Evolutionary conservation across 1,140 invertebrate species (phyloP), one percentile per base, ranked within the genome.

Genomic region (Camponotus vicinus): DNA sequence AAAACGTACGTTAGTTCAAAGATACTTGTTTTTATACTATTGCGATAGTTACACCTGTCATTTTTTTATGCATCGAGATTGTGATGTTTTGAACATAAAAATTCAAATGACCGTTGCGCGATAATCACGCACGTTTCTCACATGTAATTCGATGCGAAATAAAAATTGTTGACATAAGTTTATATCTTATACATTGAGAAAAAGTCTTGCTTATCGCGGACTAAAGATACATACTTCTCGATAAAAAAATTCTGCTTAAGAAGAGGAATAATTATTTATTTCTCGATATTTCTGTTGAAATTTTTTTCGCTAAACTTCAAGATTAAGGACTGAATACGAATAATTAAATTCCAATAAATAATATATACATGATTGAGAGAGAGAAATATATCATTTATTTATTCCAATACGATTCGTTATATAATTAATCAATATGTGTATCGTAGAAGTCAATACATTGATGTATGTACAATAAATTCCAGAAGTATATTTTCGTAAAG

Each of bases 21-120:
- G 0, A 49, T 63, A 45, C 52, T 66, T 69, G 37, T 71, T 64
- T 73, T 71, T 11, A 45, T 11, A 11, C 59, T 21, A 13, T 86
- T 69, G 52, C n/a, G 57, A 80, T 8, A 70, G 84, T 32, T 52
- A 75, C 27, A 83, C 45, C 77, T 83, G 66, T 18, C 55, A 8
- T 49, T 6, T 71, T 42, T 67, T 64, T 55, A n/a, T n/a, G 8
- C 2, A 2, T 13, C 21, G 8, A 32, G 27, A 34, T 37, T 55
- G 3, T 73, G 7, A 52, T 15, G 40, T 66, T 55, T 63, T 52
- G 34, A 52, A 49, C n/a, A 37, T 40, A n/a, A 2, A 34, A n/a
- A 8, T 71, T 76, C 61, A 15, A 37, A 21, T 18, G 7, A 27
- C n/a, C 13, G 11, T 49, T 64, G 27, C 18, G 18, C 13, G 2